These are phyloP conservation scores for Platypus cylindrus DNA, from an alignment of 2,888 invertebrate genomes.

Conservation along the genomic window DNA sequence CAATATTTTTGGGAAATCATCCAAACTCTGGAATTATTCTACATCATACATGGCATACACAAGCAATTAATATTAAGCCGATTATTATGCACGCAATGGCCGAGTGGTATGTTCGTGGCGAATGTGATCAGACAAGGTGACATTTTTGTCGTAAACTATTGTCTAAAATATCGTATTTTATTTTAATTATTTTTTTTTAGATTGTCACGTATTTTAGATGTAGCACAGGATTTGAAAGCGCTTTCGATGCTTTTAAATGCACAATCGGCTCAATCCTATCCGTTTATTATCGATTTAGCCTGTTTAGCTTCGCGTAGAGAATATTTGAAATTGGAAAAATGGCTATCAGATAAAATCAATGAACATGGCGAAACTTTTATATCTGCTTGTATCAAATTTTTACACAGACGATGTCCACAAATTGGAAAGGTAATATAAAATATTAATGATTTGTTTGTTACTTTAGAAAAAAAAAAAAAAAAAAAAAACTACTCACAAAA, in stretches of 20 bases:
- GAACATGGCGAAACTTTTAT: slow-evolving; percentile 91
- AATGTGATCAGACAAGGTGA: slow-evolving; percentile 78
- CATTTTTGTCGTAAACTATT: not conserved
- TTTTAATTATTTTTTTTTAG: slow-evolving; percentile 7
- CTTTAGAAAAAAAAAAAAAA: too few relatives aligned
- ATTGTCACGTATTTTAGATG: slow-evolving; percentile 87
- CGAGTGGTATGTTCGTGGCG: slow-evolving; percentile 88
- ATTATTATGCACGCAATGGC: slow-evolving; percentile 95
- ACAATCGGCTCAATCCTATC: slow-evolving; percentile 62
- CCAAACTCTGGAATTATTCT: slow-evolving; percentile 93
- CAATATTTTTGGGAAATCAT: slow-evolving; percentile 89
- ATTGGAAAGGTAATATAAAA: slow-evolving; percentile 41
- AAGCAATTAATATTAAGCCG: slow-evolving; percentile 55
- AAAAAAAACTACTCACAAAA: not conserved
- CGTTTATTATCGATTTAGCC: slow-evolving; percentile 96
- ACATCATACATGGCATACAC: slow-evolving; percentile 91
- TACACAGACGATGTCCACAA: slow-evolving; percentile 82
- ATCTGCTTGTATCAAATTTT: slow-evolving; percentile 72
- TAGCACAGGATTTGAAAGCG: slow-evolving; percentile 91
- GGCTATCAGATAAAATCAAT: slow-evolving; percentile 92
- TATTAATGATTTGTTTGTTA: slow-evolving; percentile 25
- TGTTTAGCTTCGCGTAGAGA: slow-evolving; percentile 94
- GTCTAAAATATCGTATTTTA: not conserved
- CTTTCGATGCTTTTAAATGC: slow-evolving; percentile 82
- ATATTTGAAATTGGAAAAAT: slow-evolving; percentile 95